A percentile compares a stretch with the other conserved stretches of the same genome.
Evolutionary conservation across 92 coral and sea anemone species (phyloP).

Genomic region (Galaxea fascicularis): DNA sequence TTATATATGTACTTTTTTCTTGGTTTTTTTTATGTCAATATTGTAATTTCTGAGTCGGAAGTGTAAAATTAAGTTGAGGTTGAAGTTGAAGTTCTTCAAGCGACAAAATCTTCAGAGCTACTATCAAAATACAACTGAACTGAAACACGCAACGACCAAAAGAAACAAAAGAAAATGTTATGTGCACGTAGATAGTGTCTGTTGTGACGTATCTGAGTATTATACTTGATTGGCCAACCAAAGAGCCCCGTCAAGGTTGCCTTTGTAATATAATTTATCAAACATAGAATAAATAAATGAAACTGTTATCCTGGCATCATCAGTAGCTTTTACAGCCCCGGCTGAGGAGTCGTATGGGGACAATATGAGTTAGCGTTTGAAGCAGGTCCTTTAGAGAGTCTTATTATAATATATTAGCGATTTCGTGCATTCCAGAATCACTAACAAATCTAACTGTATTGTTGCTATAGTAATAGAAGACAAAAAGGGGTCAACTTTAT

Average conservation of each 20-base stretch:
- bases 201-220: background rate
- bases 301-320: background rate
- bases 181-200: background rate
- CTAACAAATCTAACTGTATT: background rate
- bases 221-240: slow-evolving; percentile 21
- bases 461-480: slow-evolving; percentile 13
- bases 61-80: too few relatives aligned
- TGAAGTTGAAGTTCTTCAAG: too few relatives aligned
- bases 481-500: background rate
- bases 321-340: too few relatives aligned
- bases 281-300: too few relatives aligned
- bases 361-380: background rate
- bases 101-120: too few relatives aligned
- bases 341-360: background rate
- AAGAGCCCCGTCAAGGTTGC: background rate
- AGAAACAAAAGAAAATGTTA: background rate
- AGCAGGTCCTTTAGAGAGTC: background rate
- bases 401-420: background rate
- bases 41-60: too few relatives aligned
- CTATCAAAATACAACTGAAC: too few relatives aligned
- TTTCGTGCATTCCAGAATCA: background rate
- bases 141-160: background rate
- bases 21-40: too few relatives aligned
- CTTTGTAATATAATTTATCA: too few relatives aligned
- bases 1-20: too few relatives aligned